Conservation (phyloP, 2,797 vertebrate species). For the Spinibarbus caldwelli region DNA sequence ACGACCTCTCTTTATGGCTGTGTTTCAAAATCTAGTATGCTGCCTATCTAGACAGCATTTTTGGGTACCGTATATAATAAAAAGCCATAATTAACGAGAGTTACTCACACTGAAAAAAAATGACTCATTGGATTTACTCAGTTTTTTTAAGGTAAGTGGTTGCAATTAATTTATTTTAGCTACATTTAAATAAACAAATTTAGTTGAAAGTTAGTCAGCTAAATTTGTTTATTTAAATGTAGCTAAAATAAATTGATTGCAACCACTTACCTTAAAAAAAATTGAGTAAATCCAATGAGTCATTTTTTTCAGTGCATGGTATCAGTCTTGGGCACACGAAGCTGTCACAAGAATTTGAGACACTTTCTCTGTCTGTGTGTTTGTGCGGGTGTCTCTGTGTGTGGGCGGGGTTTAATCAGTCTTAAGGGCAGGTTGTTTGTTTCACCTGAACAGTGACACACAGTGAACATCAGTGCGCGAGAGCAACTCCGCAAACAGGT, state of each 20-base stretch:
- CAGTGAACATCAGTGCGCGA: background rate
- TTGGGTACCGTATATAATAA: accelerated
- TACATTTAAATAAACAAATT: no score
- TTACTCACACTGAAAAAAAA: no score
- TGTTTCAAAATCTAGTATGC: background rate
- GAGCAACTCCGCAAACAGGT: constrained; percentile 18
- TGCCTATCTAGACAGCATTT: background rate
- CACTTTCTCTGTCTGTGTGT: background rate
- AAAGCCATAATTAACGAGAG: background rate
- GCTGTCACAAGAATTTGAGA: background rate
- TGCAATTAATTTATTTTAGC: no score
- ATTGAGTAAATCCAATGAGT: no score
- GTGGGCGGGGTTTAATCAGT: constrained; percentile 35
- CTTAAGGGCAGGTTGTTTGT: constrained; percentile 30
- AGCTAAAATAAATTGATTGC: no score
- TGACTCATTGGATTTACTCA: no score
- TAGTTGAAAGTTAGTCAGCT: no score
- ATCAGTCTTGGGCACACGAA: background rate
- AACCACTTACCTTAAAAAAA: no score
- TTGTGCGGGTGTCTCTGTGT: no score
- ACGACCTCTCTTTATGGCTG: background rate
- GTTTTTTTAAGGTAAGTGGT: no score
- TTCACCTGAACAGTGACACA: constrained; percentile 31
- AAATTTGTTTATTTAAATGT: no score
- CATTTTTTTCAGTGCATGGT: no score